These are phyloP conservation scores for Resseliella maxima DNA, from an alignment of 2,888 invertebrate genomes.

Conservation along the genomic window DNA sequence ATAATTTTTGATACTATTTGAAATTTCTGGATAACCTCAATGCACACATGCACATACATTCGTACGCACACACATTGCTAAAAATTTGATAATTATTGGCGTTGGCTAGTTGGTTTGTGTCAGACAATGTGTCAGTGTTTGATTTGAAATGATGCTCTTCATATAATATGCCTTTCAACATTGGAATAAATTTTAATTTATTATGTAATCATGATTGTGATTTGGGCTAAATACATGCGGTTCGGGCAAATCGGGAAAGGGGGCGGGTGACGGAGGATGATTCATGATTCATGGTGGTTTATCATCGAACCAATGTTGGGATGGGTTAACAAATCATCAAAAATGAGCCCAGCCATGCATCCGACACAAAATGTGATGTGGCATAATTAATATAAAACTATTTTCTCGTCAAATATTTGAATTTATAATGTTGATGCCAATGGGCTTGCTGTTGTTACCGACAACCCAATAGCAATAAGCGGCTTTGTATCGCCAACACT, in stretches of 20 bases:
- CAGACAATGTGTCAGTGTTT: not conserved
- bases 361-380: not conserved
- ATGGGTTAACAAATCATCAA: too few relatives aligned
- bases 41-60: too few relatives aligned
- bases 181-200: not conserved
- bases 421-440: not conserved
- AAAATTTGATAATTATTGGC: too few relatives aligned
- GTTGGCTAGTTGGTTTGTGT: too few relatives aligned
- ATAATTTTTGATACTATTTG: too few relatives aligned
- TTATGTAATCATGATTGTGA: slow-evolving; percentile 22
- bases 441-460: not conserved
- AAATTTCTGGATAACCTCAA: too few relatives aligned
- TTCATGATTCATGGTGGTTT: too few relatives aligned
- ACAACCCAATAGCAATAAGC: not conserved
- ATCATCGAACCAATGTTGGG: too few relatives aligned
- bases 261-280: too few relatives aligned
- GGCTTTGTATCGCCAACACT: too few relatives aligned
- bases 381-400: slow-evolving; percentile 34
- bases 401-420: slow-evolving; percentile 34
- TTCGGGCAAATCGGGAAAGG: too few relatives aligned
- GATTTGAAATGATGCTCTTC: not conserved
- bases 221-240: not conserved
- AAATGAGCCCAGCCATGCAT: not conserved
- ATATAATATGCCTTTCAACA: not conserved
- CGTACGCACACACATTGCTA: too few relatives aligned